Evolutionary conservation across 2,113 vertebrate genomes (phyloP).

Genomic region (Crotalus horridus): DNA sequence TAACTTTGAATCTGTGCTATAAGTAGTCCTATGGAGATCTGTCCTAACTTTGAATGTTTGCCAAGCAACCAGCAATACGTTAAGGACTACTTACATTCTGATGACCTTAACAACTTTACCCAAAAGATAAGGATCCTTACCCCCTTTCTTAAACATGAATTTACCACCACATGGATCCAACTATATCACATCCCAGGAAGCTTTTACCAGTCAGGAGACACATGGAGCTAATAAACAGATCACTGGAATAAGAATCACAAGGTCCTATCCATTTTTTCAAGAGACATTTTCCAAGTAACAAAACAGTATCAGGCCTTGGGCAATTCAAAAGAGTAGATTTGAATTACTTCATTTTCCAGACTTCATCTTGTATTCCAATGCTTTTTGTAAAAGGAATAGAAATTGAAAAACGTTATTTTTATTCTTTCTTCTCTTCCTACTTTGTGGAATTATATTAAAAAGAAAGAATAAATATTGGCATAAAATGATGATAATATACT

Average conservation of each 20-base stretch:
- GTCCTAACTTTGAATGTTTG: not conserved
- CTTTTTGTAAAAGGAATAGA: slow-evolving; percentile 21
- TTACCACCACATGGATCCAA: not conserved
- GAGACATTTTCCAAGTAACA: not conserved
- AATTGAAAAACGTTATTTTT: not conserved
- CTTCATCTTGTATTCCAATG: slow-evolving; percentile 8
- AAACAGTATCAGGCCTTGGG: not conserved
- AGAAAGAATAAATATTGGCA: not conserved
- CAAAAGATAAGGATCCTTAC: not conserved
- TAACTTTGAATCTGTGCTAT: not conserved
- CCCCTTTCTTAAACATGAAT: not conserved
- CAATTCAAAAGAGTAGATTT: not conserved
- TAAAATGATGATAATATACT: not conserved
- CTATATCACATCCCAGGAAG: not conserved
- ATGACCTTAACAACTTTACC: not conserved
- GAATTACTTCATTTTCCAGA: not conserved
- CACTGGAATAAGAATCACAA: not conserved
- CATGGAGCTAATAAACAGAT: not conserved
- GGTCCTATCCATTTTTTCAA: not conserved
- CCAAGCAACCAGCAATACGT: not conserved
- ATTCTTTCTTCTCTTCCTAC: not conserved
- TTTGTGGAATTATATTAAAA: not conserved
- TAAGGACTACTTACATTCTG: not conserved
- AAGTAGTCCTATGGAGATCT: not conserved
- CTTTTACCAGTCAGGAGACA: not conserved